A percentile compares a stretch with the other conserved stretches of the same genome.
These are phyloP conservation scores for Drosophila formosana DNA, from an alignment of 2,888 invertebrate genomes.

Conservation along the genomic window DNA sequence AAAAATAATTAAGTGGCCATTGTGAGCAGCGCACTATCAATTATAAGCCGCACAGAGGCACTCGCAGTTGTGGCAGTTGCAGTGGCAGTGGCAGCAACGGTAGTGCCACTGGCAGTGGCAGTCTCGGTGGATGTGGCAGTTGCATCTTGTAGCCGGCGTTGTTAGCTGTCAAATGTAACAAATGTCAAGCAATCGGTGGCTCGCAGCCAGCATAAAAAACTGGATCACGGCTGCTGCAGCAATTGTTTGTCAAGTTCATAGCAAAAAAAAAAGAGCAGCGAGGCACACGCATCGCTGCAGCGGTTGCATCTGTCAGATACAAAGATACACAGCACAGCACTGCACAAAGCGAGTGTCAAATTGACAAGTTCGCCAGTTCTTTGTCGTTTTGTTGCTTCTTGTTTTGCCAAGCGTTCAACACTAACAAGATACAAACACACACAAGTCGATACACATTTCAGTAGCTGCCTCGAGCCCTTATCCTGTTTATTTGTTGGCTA, in stretches of 20 bases:
- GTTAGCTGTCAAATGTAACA: conserved; percentile 81
- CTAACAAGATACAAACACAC: conserved; percentile 64
- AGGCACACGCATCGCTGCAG: conserved; percentile 39
- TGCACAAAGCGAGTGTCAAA: conserved; percentile 80
- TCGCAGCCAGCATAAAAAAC: conserved; percentile 48
- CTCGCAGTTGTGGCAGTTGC: conserved; percentile 52
- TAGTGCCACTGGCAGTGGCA: conserved; percentile 45
- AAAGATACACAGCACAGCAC: conserved; percentile 39
- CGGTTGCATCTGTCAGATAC: conserved; percentile 71
- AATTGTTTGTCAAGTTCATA: conserved; percentile 79
- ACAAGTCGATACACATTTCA: conserved; percentile 35
- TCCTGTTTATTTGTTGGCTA: conserved; percentile 62
- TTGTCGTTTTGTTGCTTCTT: conserved; percentile 29
- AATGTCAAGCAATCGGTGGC: conserved; percentile 69
- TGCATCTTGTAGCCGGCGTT: conserved; percentile 74
- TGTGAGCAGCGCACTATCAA: conserved; percentile 69
- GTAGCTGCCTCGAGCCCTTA: conserved; percentile 25
- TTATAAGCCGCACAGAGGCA: conserved; percentile 54
- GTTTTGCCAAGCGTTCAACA: conserved; percentile 46
- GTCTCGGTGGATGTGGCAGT: conserved; percentile 46
- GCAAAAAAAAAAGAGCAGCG: conserved; percentile 42
- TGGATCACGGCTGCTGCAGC: conserved; percentile 64
- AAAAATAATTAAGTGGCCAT: conserved; percentile 80
- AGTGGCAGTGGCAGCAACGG: conserved; percentile 23
- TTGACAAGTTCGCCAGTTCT: conserved; percentile 69